Evolutionary conservation across 2,888 invertebrate species (phyloP).

Genomic region (Candidula unifasciata): DNA sequence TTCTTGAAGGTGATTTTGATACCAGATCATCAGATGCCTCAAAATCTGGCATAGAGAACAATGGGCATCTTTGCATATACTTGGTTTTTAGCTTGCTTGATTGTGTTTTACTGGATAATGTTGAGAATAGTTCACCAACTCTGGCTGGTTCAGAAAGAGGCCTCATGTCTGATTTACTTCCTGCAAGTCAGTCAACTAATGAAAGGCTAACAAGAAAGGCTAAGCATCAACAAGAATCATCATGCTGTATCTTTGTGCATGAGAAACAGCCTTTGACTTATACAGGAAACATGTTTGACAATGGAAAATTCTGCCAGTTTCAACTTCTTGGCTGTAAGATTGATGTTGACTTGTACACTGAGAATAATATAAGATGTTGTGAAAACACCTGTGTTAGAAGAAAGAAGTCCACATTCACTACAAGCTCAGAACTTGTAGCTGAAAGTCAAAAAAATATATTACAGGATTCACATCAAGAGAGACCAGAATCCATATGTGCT

Average conservation of each 20-base stretch:
- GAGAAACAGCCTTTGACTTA: conserved; percentile 34
- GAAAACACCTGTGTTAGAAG: background rate
- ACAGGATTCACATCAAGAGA: background rate
- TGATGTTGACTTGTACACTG: background rate
- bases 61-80: background rate
- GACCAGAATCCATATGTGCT: background rate
- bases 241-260: background rate
- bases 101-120: background rate
- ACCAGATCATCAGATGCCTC: background rate
- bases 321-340: conserved; percentile 2
- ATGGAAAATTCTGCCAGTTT: background rate
- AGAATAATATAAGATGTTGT: background rate
- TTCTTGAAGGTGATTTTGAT: conserved; percentile 5
- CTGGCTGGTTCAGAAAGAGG: background rate
- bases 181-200: background rate
- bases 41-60: background rate
- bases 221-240: background rate
- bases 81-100: conserved; percentile 24
- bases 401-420: background rate
- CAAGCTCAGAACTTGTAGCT: background rate
- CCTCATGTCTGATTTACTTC: background rate
- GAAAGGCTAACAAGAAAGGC: background rate
- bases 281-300: background rate
- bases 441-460: background rate
- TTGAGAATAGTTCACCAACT: background rate